Evolutionary conservation across 2,113 vertebrate genomes (phyloP), one percentile per base, ranked within the genome.

Genomic region (Drymodes brunneopygia): DNA sequence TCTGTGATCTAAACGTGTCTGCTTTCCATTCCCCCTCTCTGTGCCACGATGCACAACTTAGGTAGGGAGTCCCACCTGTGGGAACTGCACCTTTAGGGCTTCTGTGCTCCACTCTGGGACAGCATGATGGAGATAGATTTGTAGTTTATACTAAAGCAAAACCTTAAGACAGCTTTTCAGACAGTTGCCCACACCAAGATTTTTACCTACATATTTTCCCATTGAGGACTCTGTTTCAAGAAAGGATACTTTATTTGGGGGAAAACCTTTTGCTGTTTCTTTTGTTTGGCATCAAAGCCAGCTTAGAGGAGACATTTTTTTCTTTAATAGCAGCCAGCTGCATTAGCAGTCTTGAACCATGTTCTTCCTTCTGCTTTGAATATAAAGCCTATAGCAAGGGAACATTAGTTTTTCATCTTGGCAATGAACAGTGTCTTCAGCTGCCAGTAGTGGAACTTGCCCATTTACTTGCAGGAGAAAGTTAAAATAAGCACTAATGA

Each of bases 341-440:
- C 66, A 87, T 94, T 94, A 94, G 66, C 58, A 87, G 38, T 87
- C 83, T 89, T 85, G 61, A 96, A 53, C 78, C 81, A 54, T 85
- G 40, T 95, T 94, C 78, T 91, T 88, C 92, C 58, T 80, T 90
- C 85, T 93, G 84, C 89, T 94, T 94, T 95, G 73, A 95, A 65
- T 94, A 95, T 77, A 84, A 94, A 95, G 40, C 70, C 69, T 74
- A 56, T 81, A 91, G 66, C 66, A 80, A 85, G 60, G 74, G 91
- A 91, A 58, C 29, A 54, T 85, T 77, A n/a, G 29, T 36, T 94
- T 85, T 79, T 85, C 0, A 0, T 65, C 62, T 91, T 92, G 93
- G 90, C 90, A 92, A 69, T 85, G 66, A 85, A 66, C 21, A 31
- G 13, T 20, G 25, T 88, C 93, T 81, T 90, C 80, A 80, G 54